Conservation (phyloP, 2,113 vertebrate genomes). For the Leucosticte australis region DNA sequence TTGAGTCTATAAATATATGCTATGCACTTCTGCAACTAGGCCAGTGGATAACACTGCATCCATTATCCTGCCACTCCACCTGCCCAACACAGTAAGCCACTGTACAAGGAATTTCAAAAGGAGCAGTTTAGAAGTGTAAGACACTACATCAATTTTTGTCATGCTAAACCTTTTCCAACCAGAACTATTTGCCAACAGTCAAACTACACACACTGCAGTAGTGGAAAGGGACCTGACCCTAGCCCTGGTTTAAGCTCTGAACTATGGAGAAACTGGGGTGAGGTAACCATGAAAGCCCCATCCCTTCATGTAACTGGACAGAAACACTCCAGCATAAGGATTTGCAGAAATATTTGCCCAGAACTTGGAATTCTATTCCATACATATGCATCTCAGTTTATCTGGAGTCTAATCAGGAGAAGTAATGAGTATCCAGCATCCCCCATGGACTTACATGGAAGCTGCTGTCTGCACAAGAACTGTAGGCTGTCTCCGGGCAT, state of each 20-base stretch:
- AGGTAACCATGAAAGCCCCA: neutral
- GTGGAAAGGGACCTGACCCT: neutral
- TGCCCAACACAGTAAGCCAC: neutral
- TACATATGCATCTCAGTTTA: neutral
- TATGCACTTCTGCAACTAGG: neutral
- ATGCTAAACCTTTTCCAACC: neutral
- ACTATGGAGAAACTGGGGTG: neutral
- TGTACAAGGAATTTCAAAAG: neutral
- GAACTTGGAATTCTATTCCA: neutral
- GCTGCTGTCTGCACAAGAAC: neutral
- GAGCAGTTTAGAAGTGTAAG: neutral
- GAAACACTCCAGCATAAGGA: neutral
- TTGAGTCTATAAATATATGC: neutral
- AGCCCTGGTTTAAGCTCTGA: neutral
- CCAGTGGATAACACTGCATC: neutral
- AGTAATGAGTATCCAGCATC: neutral
- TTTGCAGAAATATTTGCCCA: neutral
- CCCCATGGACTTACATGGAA: neutral
- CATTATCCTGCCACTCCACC: neutral
- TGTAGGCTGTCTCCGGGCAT: neutral
- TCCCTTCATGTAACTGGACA: accelerated
- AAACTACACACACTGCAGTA: neutral
- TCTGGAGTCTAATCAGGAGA: neutral
- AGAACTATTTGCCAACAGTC: neutral
- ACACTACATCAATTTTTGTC: neutral